Percentiles rank a stretch among this genome's conserved stretches.
These are phyloP conservation scores for Pituophis catenifer DNA, from an alignment of 2,113 vertebrate genomes.

Conservation along the genomic window DNA sequence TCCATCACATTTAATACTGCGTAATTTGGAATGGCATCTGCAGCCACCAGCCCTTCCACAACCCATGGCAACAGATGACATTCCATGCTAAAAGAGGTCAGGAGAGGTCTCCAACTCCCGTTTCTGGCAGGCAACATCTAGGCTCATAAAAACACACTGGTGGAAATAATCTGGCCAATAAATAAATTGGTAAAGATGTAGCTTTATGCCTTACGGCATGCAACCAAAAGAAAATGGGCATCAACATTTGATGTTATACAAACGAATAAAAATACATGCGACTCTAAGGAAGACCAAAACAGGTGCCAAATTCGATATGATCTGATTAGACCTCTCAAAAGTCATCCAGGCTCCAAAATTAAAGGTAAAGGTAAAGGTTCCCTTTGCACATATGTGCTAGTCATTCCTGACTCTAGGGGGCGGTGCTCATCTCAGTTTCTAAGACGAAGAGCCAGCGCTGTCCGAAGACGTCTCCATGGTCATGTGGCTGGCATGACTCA, in stretches of 20 bases:
- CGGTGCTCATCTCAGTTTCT: too few relatives aligned
- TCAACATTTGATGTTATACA: not conserved
- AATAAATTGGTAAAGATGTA: constrained; percentile 19
- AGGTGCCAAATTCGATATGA: too few relatives aligned
- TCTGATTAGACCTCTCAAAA: too few relatives aligned
- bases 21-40: constrained; percentile 70
- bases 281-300: not conserved
- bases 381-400: too few relatives aligned
- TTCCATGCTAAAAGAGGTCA: constrained; percentile 68
- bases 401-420: too few relatives aligned
- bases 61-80: constrained; percentile 71
- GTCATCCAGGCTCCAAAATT: too few relatives aligned
- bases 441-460: too few relatives aligned
- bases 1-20: constrained; percentile 67
- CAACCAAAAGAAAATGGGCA: not conserved
- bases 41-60: constrained; percentile 66
- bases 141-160: constrained; percentile 59
- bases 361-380: too few relatives aligned
- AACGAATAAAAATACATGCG: not conserved
- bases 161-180: constrained; percentile 46
- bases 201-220: not conserved
- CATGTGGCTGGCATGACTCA: too few relatives aligned
- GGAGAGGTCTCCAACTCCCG: constrained; percentile 64
- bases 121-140: constrained; percentile 66
- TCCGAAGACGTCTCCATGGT: too few relatives aligned